A percentile compares a stretch with the other conserved stretches of the same genome.
Conservation (phyloP, 2,888 invertebrate species). For the Synanthedon tipuliformis region DNA sequence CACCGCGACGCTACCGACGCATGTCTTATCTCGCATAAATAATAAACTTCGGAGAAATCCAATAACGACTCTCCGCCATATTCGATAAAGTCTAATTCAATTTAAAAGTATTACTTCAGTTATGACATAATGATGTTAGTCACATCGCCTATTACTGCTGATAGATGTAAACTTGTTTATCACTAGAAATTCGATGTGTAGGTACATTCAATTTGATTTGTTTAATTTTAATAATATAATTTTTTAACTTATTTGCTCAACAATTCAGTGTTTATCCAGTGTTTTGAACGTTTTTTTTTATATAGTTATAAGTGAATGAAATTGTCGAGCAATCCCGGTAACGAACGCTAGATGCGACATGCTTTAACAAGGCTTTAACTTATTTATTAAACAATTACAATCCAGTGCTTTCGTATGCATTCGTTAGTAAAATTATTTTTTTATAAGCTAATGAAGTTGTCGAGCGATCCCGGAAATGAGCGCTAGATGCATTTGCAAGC, state of each 20-base stretch:
- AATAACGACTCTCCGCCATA: conserved; percentile 19
- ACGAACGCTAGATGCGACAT: conserved; percentile 29
- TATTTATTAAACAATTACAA: no score
- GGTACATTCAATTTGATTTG: no score
- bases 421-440: no score
- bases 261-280: no score
- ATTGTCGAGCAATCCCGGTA: conserved; percentile 21
- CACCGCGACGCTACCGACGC: conserved; percentile 56
- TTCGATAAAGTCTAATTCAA: background rate
- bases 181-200: conserved; percentile 24
- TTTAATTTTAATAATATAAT: no score
- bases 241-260: no score
- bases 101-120: background rate
- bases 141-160: conserved; percentile 21
- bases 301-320: no score
- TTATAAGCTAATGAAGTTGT: no score
- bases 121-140: no score
- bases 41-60: conserved; percentile 21
- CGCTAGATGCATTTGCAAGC: conserved; percentile 32
- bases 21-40: conserved; percentile 59
- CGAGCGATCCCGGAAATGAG: conserved; percentile 27
- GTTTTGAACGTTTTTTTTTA: no score
- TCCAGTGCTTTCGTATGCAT: no score
- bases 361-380: conserved; percentile 1
- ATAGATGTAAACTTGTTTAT: conserved; percentile 54